Percentiles rank a stretch among this genome's conserved stretches.
Evolutionary conservation across 2,888 invertebrate genomes (phyloP).

Genomic region (Dryomyza anilis): DNA sequence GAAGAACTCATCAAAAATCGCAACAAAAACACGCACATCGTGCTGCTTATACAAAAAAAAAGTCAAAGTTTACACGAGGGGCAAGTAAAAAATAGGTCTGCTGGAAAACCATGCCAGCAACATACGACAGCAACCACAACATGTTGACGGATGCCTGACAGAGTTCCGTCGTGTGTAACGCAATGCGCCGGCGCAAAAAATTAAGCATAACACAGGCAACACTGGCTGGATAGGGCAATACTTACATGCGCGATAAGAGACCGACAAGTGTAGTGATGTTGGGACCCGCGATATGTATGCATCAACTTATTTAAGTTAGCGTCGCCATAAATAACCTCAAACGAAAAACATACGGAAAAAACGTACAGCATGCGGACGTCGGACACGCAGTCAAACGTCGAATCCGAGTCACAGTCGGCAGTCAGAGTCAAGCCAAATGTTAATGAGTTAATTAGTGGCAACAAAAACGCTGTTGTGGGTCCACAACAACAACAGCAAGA

Average conservation of each 20-base stretch:
- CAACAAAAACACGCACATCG: neutral
- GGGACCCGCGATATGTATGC: neutral
- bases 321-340: constrained; percentile 17
- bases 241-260: constrained; percentile 17
- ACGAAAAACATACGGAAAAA: constrained; percentile 1
- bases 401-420: constrained; percentile 28
- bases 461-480: constrained; percentile 53
- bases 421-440: constrained; percentile 49
- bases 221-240: neutral
- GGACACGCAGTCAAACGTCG: neutral
- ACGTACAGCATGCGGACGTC: neutral
- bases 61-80: neutral
- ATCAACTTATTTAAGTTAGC: constrained; percentile 14
- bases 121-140: constrained; percentile 12
- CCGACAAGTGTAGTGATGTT: neutral
- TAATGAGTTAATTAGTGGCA: constrained; percentile 60
- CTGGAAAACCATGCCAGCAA: neutral
- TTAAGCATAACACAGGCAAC: neutral
- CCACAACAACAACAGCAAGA: constrained; percentile 37
- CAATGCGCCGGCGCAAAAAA: constrained; percentile 13
- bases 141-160: constrained; percentile 26
- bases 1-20: neutral
- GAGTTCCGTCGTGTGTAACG: constrained; percentile 5
- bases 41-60: too few relatives aligned
- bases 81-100: constrained; percentile 20